Base-by-base conservation (phyloP, 2,113 vertebrate genomes). In the Podarcis cretensis region DNA sequence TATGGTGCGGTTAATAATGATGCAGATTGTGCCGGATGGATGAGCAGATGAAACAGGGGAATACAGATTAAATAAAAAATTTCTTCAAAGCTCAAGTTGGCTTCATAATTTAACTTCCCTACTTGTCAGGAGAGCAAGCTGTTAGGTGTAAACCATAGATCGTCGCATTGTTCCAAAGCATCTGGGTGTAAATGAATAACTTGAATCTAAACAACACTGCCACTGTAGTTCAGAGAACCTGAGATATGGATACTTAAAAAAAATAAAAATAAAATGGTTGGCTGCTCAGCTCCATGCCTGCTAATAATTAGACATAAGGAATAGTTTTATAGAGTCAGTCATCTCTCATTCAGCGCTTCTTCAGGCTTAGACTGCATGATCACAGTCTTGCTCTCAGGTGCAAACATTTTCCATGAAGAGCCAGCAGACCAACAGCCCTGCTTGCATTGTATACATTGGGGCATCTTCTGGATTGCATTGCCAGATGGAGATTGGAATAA, bases 41-140 rank as follows among this genome's bases (percentile, higher is more conserved):
- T 97, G 96, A 97, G 96, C 94, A 96, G 97, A 97, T 97, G 97
- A 97, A 97, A 96, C 97, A 95, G 97, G 97, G 96, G 97, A 97
- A 97, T 97, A 97, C 96, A 97, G 97, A 97, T 97, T 97, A 97
- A 97, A 97, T 98, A 96, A 96, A 37, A n/a, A 97, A 97, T 94
- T 93, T 96, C 96, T 97, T 97, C 97, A 97, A 97, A 98, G 97
- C 96, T 96, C 96, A 96, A 92, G 89, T 97, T 97, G 97, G 96
- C 96, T 98, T 97, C 96, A 97, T 97, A 97, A 97, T 97, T 97
- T 98, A 97, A 97, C 96, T 97, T 97, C 96, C 96, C 95, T 96
- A 95, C 96, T 96, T 96, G 94, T 96, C 95, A 95, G 94, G 89
- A 92, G 95, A 94, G 95, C 93, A 57, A 93, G 94, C 94, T 96